Evolutionary conservation across 2,113 vertebrate genomes (phyloP), one percentile per base, ranked within the genome.

Genomic region (Oreochromis spilurus): DNA sequence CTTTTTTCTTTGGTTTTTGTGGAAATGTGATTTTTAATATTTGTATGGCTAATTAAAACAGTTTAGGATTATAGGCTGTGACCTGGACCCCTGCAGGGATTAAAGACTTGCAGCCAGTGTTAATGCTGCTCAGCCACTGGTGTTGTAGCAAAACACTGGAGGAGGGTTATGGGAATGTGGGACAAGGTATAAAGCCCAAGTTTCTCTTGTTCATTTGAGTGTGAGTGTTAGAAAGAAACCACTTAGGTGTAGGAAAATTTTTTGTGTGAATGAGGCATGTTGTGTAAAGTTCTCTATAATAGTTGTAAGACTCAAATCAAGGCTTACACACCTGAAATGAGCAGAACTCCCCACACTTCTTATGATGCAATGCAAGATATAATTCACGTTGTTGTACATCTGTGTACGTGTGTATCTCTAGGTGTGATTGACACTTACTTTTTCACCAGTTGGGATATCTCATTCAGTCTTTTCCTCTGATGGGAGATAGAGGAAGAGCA

Each of bases 401-500:
- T 86, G 34, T 84, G 26, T 81, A 26, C 2, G 8, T 48, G 38
- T 13, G 43, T 16, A 11, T 86, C 5, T 79, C 5, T 57, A 8
- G 11, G 6, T 79, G 4, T 79, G 40, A 40, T 8, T 5, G 50
- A 26, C 36, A 78, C 96, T 88, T 86, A 98, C 98, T 94, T 96
- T 36, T 94, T 97, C 34, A 98, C 92, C 24, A 94, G 89, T 1
- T 95, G 67, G 0, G 96, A 96, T 40, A 98, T 88, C 5, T 98
- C 97, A 81, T 97, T 97, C 21, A 99, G 93, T 86, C 60, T 91
- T 88, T 96, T 97, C 90, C 96, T 97, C 92, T 99, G 98, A 34
- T 72, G 89, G 1, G 94, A 8, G 4, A 99, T 97, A 83, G 97
- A 97, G 79, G 93, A 94, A 17, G 96, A 96, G 88, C 97, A 98